A percentile compares a stretch with the other conserved stretches of the same genome.
Conservation (phyloP, 2,888 invertebrate genomes). For the Antitype chi region DNA sequence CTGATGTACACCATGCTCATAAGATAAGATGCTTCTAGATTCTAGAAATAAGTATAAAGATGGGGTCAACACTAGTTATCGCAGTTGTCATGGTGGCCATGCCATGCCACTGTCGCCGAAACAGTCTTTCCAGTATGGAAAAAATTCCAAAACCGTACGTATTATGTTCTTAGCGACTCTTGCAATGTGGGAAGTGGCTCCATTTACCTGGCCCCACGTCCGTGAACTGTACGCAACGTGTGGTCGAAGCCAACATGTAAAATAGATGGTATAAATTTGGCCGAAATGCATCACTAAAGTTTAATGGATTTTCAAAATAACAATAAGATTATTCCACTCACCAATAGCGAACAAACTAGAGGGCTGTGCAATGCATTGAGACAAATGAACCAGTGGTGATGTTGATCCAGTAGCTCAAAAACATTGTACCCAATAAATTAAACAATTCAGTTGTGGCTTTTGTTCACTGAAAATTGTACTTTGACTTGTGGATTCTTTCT, state of each 20-base stretch:
- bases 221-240: background rate
- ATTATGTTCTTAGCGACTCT: constrained; percentile 7
- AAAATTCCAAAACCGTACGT: constrained; percentile 6
- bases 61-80: background rate
- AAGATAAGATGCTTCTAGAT: background rate
- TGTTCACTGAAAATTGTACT: no score
- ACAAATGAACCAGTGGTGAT: background rate
- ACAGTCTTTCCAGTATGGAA: background rate
- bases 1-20: background rate
- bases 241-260: background rate
- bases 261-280: background rate
- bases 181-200: constrained; percentile 22
- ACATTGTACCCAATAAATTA: background rate
- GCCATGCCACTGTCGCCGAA: constrained; percentile 17
- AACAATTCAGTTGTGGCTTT: no score
- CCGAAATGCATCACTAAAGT: background rate
- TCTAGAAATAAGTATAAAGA: background rate
- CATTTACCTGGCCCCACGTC: constrained; percentile 18
- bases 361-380: background rate
- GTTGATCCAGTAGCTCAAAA: background rate
- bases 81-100: background rate
- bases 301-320: background rate
- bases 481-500: no score
- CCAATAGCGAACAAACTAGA: background rate
- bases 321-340: background rate